phyloP scores from a whole-genome alignment of 1,140 invertebrate genomes.

The Drosophila insularis region DNA sequence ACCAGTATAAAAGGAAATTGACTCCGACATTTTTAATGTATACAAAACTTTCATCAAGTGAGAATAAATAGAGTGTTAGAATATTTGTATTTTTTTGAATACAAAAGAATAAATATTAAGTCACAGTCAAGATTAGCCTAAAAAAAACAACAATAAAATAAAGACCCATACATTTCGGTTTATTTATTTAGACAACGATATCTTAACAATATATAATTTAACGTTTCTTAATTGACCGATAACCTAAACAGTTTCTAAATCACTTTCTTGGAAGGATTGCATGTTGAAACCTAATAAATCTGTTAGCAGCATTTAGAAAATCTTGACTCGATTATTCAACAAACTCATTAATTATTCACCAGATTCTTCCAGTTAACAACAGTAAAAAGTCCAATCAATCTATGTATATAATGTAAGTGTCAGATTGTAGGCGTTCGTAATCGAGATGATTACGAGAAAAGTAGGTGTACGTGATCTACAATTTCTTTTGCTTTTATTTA shows the following conservation, averaged over 20 bases:
- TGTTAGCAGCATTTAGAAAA: neutral
- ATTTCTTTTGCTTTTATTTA: slow-evolving; percentile 44
- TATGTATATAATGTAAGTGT: slow-evolving; percentile 17
- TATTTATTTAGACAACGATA: too few relatives aligned
- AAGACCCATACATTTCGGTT: too few relatives aligned
- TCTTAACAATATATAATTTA: too few relatives aligned
- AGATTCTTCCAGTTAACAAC: slow-evolving; percentile 22
- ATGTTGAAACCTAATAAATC: neutral
- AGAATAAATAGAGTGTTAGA: too few relatives aligned
- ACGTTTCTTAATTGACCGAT: too few relatives aligned
- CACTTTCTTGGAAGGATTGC: neutral
- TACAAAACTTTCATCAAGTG: too few relatives aligned
- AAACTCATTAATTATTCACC: slow-evolving; percentile 2
- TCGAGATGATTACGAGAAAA: slow-evolving; percentile 54
- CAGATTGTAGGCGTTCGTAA: slow-evolving; percentile 52
- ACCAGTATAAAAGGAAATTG: too few relatives aligned
- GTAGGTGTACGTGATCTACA: slow-evolving; percentile 40
- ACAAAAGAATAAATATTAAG: too few relatives aligned
- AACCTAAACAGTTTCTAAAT: neutral
- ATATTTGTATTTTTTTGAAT: too few relatives aligned
- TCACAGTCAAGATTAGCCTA: too few relatives aligned
- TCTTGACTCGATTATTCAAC: neutral
- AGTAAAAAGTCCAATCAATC: slow-evolving; percentile 21
- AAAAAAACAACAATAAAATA: too few relatives aligned
- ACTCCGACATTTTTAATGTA: too few relatives aligned